Evolutionary conservation across 2,888 invertebrate species (phyloP).

Genomic region (Folsomia manolachei): DNA sequence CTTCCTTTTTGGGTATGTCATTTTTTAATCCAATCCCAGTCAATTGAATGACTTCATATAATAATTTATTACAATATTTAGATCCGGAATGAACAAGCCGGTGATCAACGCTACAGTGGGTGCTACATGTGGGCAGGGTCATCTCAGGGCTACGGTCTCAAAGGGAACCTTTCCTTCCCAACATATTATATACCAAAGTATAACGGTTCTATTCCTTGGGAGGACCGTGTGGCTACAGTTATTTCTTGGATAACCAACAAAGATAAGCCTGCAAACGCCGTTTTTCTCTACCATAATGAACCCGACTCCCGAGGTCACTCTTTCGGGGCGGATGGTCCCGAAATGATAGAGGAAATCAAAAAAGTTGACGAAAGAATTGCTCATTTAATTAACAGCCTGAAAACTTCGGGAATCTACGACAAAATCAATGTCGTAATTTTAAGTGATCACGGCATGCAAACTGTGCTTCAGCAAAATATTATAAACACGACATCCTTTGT

Average conservation of each 20-base stretch:
- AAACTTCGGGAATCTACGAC: constrained; percentile 56
- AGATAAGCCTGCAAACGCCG: constrained; percentile 65
- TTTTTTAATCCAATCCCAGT: no score
- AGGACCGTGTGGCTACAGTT: constrained; percentile 60
- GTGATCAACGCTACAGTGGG: constrained; percentile 61
- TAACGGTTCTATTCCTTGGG: constrained; percentile 53
- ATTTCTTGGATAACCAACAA: constrained; percentile 63
- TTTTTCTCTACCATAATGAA: constrained; percentile 67
- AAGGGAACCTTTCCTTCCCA: constrained; percentile 54
- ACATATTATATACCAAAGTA: constrained; percentile 54
- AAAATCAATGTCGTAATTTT: constrained; percentile 66
- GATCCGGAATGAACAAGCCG: constrained; percentile 59
- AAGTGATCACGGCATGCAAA: constrained; percentile 71
- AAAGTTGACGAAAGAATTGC: constrained; percentile 56
- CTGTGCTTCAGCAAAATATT: constrained; percentile 59
- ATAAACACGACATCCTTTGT: constrained; percentile 61
- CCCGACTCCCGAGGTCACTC: constrained; percentile 66
- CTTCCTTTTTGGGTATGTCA: constrained; percentile 39
- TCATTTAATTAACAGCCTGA: constrained; percentile 59
- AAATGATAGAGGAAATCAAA: constrained; percentile 51
- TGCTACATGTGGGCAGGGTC: constrained; percentile 69
- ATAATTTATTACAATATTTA: no score
- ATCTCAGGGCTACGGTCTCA: constrained; percentile 21
- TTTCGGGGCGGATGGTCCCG: constrained; percentile 59
- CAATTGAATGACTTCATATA: no score